Evolutionary conservation across 37 sponge, comb jelly and placozoan genomes (phyloP).

Genomic region (Ianthella basta): DNA sequence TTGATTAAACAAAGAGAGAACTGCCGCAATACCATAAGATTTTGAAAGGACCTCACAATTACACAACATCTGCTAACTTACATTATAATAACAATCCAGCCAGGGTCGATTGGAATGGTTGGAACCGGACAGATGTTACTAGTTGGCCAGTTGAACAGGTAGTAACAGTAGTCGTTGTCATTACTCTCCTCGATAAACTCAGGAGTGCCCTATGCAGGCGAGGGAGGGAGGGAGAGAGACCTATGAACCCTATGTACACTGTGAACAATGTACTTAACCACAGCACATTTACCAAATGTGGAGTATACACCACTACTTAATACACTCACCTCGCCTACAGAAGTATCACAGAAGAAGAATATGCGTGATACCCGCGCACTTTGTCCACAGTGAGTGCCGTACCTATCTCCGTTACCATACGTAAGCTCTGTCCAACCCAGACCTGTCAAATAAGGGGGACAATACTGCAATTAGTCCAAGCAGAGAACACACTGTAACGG

Average conservation of each 20-base stretch:
- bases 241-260: no score
- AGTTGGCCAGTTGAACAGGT: constrained; percentile 56
- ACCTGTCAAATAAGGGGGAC: neutral
- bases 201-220: constrained; percentile 41
- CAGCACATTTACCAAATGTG: neutral
- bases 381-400: neutral
- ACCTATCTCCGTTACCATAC: neutral
- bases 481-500: no score
- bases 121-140: constrained; percentile 36
- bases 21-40: no score
- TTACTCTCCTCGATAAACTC: constrained; percentile 76
- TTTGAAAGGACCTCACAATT: no score
- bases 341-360: neutral
- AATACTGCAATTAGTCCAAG: no score
- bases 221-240: no score
- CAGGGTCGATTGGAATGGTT: neutral
- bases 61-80: constrained; percentile 52
- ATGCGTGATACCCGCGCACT: neutral
- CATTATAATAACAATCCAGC: constrained; percentile 65
- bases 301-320: neutral
- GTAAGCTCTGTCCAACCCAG: constrained; percentile 2
- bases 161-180: constrained; percentile 57
- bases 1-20: no score
- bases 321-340: neutral
- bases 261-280: neutral